Conservation (phyloP, 2,113 vertebrate species). For the Phalacrocorax aristotelis region DNA sequence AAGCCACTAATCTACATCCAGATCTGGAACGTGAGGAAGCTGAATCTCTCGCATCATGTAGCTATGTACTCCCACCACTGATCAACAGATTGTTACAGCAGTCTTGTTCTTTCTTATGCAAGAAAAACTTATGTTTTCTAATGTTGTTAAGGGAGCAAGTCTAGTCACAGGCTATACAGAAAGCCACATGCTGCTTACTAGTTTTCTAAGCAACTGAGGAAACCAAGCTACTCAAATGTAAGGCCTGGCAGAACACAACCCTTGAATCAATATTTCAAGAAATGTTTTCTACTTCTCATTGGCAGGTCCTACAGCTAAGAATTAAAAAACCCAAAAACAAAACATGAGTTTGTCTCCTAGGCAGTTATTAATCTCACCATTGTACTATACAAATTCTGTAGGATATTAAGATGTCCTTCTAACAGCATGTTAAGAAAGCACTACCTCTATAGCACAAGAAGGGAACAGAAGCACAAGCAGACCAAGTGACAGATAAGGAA, state of each 20-base stretch:
- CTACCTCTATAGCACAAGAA: background rate
- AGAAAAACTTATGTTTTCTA: background rate
- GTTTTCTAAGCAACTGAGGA: background rate
- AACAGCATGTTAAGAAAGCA: accelerated
- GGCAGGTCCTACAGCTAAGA: background rate
- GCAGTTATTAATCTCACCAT: background rate
- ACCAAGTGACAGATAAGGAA: background rate
- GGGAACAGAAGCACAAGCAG: background rate
- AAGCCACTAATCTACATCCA: background rate
- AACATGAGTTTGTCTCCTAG: background rate
- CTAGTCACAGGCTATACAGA: background rate
- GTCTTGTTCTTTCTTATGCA: background rate
- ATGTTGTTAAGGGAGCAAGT: background rate
- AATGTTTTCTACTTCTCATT: background rate
- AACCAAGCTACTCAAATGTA: background rate
- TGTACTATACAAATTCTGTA: background rate
- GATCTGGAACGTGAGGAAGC: background rate
- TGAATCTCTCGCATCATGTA: background rate
- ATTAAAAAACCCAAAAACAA: background rate
- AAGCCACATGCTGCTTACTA: background rate
- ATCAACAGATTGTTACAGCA: background rate
- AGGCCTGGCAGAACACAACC: background rate
- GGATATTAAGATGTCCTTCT: background rate
- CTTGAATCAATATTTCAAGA: background rate
- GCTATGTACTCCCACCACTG: accelerated